Percentiles rank a stretch among this genome's conserved stretches.
Evolutionary conservation across 1,140 invertebrate species (phyloP).

Genomic region (Drosophila aff.): DNA sequence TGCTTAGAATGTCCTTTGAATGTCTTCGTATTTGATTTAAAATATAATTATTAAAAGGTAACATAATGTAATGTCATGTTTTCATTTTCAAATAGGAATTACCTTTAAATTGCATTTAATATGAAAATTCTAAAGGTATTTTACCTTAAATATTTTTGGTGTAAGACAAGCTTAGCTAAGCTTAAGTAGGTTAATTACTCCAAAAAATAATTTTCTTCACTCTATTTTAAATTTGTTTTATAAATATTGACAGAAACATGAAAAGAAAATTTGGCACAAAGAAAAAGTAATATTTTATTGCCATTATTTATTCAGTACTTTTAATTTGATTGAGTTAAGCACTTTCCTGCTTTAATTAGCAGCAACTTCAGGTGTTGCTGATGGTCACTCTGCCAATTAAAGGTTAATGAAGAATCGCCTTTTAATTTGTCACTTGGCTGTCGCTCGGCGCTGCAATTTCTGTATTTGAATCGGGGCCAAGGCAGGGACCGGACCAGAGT

Average conservation of each 20-base stretch:
- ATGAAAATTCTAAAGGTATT: too few relatives aligned
- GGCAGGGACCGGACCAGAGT: conserved; percentile 36
- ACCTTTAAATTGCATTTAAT: not conserved
- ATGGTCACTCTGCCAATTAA: conserved; percentile 20
- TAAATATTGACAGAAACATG: not conserved
- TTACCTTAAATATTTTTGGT: not conserved
- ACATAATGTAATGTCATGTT: too few relatives aligned
- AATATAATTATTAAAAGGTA: too few relatives aligned
- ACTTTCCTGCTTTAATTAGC: conserved; percentile 20
- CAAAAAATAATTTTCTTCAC: not conserved
- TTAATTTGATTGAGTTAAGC: not conserved
- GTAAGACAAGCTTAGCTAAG: not conserved
- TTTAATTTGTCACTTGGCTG: conserved; percentile 50
- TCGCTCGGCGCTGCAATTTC: conserved; percentile 11
- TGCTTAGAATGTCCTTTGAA: not conserved
- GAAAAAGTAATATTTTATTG: conserved; percentile 1
- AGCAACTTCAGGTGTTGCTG: conserved; percentile 16
- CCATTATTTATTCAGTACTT: conserved; percentile 5
- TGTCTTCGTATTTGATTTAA: not conserved
- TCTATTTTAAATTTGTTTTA: not conserved
- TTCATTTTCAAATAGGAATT: not conserved
- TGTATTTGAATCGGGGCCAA: conserved; percentile 43
- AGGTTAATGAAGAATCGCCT: conserved; percentile 44
- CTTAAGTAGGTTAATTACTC: not conserved
- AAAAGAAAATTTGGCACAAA: not conserved